These are phyloP conservation scores for Tiliacea aurago DNA, from an alignment of 2,888 invertebrate genomes.

Conservation along the genomic window DNA sequence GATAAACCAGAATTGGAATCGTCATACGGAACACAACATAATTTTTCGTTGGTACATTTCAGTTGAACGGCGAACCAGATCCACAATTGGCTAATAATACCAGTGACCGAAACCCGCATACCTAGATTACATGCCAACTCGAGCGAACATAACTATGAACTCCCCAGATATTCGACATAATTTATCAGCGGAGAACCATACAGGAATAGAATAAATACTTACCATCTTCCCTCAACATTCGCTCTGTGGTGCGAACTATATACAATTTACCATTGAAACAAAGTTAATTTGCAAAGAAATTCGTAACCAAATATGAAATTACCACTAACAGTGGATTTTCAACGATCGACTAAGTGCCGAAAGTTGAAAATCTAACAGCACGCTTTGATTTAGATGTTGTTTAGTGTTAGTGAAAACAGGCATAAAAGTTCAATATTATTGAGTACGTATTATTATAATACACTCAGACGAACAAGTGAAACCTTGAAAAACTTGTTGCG, in stretches of 20 bases:
- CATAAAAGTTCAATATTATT: not conserved
- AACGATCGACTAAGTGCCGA: not conserved
- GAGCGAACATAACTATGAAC: slow-evolving; percentile 1
- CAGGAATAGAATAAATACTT: slow-evolving; percentile 6
- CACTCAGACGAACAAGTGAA: not conserved
- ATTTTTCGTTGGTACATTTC: not conserved
- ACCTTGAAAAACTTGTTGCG: too few species aligned
- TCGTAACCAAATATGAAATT: not conserved
- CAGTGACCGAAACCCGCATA: not conserved
- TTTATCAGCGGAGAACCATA: not conserved
- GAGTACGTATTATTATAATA: not conserved
- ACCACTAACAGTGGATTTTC: not conserved
- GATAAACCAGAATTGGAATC: not conserved
- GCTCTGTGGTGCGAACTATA: slow-evolving; percentile 2
- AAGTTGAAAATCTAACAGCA: not conserved
- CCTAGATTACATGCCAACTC: slow-evolving; percentile 2
- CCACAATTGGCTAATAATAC: slow-evolving; percentile 14
- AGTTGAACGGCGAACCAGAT: not conserved
- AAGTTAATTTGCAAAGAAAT: slow-evolving; percentile 1
- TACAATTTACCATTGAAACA: not conserved
- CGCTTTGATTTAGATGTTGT: not conserved
- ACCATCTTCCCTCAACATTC: not conserved
- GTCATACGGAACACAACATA: not conserved
- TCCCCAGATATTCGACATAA: not conserved
- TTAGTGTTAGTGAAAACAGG: not conserved